A percentile compares a stretch with the other conserved stretches of the same genome.
Evolutionary conservation across 2,113 vertebrate species (phyloP).

Genomic region (Erpornis zantholeuca): DNA sequence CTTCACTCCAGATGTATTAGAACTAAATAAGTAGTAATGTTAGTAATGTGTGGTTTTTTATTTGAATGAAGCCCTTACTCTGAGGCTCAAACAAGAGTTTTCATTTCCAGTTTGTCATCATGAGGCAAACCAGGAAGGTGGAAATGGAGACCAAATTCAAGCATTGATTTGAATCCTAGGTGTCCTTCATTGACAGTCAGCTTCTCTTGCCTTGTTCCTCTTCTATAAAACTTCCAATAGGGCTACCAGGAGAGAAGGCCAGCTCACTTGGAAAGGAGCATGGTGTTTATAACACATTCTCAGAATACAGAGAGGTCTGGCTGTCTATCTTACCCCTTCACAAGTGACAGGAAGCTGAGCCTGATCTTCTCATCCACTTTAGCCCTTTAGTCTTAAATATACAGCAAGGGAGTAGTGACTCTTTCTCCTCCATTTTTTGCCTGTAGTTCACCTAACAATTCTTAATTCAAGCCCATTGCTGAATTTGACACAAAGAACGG

Average conservation of each 20-base stretch:
- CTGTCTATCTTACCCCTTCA: neutral
- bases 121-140: neutral
- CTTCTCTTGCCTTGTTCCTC: neutral
- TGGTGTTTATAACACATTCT: accelerated
- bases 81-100: neutral
- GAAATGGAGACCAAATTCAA: neutral
- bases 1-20: neutral
- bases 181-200: neutral
- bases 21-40: neutral
- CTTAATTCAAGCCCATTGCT: neutral
- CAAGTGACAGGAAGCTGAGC: accelerated
- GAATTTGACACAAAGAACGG: neutral
- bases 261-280: neutral
- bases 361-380: neutral
- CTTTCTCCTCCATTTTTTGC: neutral
- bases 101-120: neutral
- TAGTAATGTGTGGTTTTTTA: accelerated
- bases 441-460: neutral
- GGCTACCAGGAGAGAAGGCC: neutral
- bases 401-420: neutral
- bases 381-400: neutral
- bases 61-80: neutral
- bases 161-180: neutral
- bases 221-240: neutral
- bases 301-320: accelerated